phyloP scores from a whole-genome alignment of 2,888 invertebrate species.

The Cantharis rustica region DNA sequence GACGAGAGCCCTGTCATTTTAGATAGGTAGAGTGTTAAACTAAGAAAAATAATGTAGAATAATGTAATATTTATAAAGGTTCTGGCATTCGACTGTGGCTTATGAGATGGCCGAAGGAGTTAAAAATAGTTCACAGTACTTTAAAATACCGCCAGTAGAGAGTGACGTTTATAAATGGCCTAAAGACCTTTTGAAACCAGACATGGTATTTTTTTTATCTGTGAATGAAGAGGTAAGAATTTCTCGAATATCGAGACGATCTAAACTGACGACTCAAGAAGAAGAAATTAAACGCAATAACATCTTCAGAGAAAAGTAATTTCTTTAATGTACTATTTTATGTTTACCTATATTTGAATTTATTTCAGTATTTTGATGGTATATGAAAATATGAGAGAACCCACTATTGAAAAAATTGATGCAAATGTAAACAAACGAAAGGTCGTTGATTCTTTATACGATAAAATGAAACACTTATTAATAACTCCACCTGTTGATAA shows the following conservation, averaged over 20 bases:
- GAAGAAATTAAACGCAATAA: constrained; percentile 40
- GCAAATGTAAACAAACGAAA: not conserved
- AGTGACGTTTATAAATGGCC: constrained; percentile 55
- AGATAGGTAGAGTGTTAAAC: constrained; percentile 51
- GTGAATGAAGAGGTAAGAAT: constrained; percentile 53
- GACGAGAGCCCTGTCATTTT: constrained; percentile 52
- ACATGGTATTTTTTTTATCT: constrained; percentile 53
- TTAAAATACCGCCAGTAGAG: constrained; percentile 44
- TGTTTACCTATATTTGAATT: not conserved
- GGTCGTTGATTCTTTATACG: not conserved
- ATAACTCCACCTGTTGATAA: not conserved
- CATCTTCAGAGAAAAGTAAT: constrained; percentile 50
- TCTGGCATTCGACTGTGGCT: constrained; percentile 58
- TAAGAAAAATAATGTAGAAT: not conserved
- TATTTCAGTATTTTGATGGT: not conserved
- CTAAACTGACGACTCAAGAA: constrained; percentile 47
- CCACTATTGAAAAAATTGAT: not conserved
- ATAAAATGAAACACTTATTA: not conserved
- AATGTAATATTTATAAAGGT: constrained; percentile 42
- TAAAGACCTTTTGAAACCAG: constrained; percentile 54
- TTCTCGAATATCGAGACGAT: constrained; percentile 47
- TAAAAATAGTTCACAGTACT: constrained; percentile 37
- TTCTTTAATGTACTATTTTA: not conserved
- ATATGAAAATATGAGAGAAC: not conserved
- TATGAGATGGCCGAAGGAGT: constrained; percentile 53